A percentile compares a stretch with the other conserved stretches of the same genome.
phyloP scores from a whole-genome alignment of 2,797 vertebrate species.

The Microhierax caerulescens region DNA sequence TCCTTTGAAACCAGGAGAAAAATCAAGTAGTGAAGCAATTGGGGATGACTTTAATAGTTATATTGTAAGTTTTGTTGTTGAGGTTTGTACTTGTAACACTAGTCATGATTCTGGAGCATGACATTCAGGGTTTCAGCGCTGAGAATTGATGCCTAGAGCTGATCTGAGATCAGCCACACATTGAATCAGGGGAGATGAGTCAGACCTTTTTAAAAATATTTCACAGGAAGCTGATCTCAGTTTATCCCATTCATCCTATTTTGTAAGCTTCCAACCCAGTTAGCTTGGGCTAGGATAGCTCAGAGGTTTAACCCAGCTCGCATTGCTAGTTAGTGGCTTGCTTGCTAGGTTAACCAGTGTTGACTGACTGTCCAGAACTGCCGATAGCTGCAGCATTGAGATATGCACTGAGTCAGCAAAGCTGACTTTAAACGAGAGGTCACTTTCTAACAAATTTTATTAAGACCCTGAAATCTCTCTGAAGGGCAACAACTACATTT shows the following conservation, averaged over 20 bases:
- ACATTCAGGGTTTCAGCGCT: not conserved
- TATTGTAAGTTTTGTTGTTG: not conserved
- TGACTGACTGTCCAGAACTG: not conserved
- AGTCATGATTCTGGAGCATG: not conserved
- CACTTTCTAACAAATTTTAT: not conserved
- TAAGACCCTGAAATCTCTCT: not conserved
- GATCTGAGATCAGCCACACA: not conserved
- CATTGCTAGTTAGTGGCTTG: not conserved
- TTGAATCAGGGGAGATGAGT: not conserved
- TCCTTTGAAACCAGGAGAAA: not conserved
- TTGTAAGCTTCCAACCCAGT: not conserved
- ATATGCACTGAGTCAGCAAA: fast-evolving
- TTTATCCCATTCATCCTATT: not conserved
- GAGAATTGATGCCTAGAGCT: not conserved
- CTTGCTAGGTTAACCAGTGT: not conserved
- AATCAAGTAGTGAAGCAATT: not conserved
- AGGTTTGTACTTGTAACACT: not conserved
- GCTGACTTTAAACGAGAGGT: not conserved
- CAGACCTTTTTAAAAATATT: not conserved
- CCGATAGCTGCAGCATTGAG: not conserved
- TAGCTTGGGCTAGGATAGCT: not conserved
- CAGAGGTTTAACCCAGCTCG: not conserved
- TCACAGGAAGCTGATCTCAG: not conserved
- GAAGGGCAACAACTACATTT: not conserved
- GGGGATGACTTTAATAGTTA: not conserved